phyloP scores from a whole-genome alignment of 2,797 vertebrate species.

The Pipistrellus pygmaeus region DNA sequence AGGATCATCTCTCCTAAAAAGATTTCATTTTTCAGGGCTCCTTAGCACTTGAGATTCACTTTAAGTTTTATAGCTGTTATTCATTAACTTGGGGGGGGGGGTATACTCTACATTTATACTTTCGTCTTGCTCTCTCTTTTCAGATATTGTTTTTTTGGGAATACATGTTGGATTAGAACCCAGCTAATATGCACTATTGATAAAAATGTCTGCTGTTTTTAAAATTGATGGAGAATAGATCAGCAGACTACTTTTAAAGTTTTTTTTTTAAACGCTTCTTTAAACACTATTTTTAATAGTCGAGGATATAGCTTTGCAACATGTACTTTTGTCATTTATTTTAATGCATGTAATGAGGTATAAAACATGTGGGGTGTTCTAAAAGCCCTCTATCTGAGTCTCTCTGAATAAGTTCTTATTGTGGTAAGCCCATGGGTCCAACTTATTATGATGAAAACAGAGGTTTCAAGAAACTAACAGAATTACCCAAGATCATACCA shows the following conservation, averaged over 20 bases:
- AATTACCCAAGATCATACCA: conserved; percentile 39
- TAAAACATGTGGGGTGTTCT: not conserved
- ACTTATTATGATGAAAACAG: conserved; percentile 27
- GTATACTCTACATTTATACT: not conserved
- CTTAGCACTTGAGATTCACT: conserved; percentile 51
- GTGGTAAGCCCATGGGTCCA: not conserved
- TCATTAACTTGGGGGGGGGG: conserved; percentile 22
- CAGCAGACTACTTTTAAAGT: not conserved
- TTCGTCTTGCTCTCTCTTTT: conserved; percentile 53
- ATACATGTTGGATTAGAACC: conserved; percentile 13
- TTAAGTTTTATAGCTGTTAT: conserved; percentile 56
- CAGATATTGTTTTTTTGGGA: not conserved
- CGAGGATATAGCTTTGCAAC: conserved; percentile 8
- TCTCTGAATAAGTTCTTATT: conserved; percentile 41
- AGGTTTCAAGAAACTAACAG: conserved; percentile 29
- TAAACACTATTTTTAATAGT: conserved; percentile 57
- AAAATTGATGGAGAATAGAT: conserved; percentile 35
- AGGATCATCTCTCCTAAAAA: conserved; percentile 72
- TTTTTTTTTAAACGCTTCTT: conserved; percentile 31
- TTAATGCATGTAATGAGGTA: not conserved
- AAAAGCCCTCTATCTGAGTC: conserved; percentile 56
- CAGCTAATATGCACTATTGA: conserved; percentile 26
- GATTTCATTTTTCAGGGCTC: conserved; percentile 57
- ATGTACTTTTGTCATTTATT: conserved; percentile 40
- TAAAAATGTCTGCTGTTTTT: conserved; percentile 30